phyloP scores from a whole-genome alignment of 2,888 invertebrate genomes.

The Sipunculus nudus region DNA sequence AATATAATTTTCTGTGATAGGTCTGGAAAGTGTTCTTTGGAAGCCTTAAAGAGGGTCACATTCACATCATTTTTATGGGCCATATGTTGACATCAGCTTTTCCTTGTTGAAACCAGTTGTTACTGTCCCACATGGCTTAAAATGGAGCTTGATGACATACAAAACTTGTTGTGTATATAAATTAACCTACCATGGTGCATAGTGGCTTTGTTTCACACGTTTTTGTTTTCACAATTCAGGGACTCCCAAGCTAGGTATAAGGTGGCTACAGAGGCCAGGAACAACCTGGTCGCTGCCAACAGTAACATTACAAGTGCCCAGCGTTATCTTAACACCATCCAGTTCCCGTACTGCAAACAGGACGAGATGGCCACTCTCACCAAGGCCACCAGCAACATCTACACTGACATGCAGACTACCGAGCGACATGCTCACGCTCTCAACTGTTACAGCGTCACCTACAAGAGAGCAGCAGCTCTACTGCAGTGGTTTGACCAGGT shows the following conservation, averaged over 20 bases:
- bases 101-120: too few relatives aligned
- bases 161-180: too few relatives aligned
- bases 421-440: slow-evolving; percentile 66
- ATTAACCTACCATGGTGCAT: too few relatives aligned
- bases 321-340: slow-evolving; percentile 68
- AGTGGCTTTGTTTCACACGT: too few relatives aligned
- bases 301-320: slow-evolving; percentile 70
- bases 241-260: slow-evolving; percentile 66
- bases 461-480: slow-evolving; percentile 67
- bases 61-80: too few relatives aligned
- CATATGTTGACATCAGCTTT: too few relatives aligned
- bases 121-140: too few relatives aligned
- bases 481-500: slow-evolving; percentile 71
- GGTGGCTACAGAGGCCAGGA: slow-evolving; percentile 69
- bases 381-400: slow-evolving; percentile 68
- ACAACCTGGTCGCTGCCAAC: slow-evolving; percentile 70
- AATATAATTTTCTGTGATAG: too few relatives aligned
- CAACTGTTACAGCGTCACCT: slow-evolving; percentile 67
- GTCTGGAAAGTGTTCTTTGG: too few relatives aligned
- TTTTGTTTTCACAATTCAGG: slow-evolving; percentile 43
- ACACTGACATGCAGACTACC: slow-evolving; percentile 68
- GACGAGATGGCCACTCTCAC: slow-evolving; percentile 68
- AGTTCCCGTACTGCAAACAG: slow-evolving; percentile 70
- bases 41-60: too few relatives aligned
- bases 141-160: too few relatives aligned